Conservation (phyloP, 2,888 invertebrate genomes). For the Anodontia alba region DNA sequence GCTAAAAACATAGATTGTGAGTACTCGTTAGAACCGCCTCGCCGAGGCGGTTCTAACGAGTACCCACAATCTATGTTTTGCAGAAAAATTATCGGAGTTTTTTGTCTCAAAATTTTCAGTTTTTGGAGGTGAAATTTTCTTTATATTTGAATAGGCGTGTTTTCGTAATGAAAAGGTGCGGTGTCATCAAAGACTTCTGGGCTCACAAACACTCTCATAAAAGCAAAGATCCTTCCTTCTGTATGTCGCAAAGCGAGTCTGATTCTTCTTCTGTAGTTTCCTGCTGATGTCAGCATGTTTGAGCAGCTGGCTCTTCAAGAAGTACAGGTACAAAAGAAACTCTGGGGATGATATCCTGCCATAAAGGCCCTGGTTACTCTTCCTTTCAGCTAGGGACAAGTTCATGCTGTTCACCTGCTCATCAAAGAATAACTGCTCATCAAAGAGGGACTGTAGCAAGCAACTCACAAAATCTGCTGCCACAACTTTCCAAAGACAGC, state of each 20-base stretch:
- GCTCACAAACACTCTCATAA: conserved; percentile 9
- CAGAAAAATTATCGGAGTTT: too few species aligned
- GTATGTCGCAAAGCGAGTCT: conserved; percentile 1
- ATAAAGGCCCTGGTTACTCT: neutral
- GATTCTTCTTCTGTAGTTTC: conserved; percentile 10
- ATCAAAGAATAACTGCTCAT: neutral
- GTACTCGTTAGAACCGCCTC: too few species aligned
- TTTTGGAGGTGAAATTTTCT: too few species aligned
- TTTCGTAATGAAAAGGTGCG: neutral
- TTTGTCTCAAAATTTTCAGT: too few species aligned
- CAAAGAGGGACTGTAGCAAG: neutral
- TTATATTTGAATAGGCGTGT: too few species aligned
- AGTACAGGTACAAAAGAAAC: neutral
- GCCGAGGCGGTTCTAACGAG: too few species aligned
- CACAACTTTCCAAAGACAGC: conserved; percentile 3
- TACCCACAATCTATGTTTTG: too few species aligned
- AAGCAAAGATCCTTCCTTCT: neutral
- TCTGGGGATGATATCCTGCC: conserved; percentile 9
- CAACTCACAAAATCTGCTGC: neutral
- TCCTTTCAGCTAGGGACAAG: neutral
- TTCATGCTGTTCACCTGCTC: neutral
- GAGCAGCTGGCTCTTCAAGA: neutral
- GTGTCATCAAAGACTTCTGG: neutral
- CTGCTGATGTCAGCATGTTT: conserved; percentile 3
- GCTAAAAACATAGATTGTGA: too few species aligned